Percentiles rank a stretch among this genome's conserved stretches.
Evolutionary conservation across 2,113 vertebrate genomes (phyloP).

Genomic region (Agapornis roseicollis): DNA sequence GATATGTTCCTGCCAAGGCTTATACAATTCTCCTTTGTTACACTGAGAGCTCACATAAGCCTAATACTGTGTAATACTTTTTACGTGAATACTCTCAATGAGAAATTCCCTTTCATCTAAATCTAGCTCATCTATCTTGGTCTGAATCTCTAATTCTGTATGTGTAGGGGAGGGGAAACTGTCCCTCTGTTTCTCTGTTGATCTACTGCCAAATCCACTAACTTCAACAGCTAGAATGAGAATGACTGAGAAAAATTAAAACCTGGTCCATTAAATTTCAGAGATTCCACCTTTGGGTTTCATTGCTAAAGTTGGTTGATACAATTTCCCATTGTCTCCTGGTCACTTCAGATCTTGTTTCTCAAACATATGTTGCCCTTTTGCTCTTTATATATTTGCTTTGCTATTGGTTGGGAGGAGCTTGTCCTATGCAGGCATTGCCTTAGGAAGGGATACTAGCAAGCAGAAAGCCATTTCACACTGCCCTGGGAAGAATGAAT

Average conservation of each 20-base stretch:
- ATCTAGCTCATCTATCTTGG: constrained; percentile 12
- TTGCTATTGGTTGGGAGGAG: neutral
- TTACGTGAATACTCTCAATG: neutral
- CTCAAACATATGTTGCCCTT: neutral
- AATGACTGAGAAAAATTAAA: neutral
- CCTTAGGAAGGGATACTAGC: neutral
- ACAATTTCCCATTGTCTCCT: neutral
- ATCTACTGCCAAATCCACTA: constrained; percentile 5
- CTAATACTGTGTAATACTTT: neutral
- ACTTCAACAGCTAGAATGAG: neutral
- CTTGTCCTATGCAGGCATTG: constrained; percentile 16
- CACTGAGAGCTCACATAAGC: neutral
- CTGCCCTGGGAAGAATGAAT: neutral
- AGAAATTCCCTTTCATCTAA: constrained; percentile 43
- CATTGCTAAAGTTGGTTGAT: neutral
- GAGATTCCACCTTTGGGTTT: neutral
- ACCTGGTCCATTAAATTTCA: neutral
- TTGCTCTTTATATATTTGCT: constrained; percentile 14
- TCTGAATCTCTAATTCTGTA: neutral
- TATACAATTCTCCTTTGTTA: constrained; percentile 23
- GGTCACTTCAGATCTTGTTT: constrained; percentile 3
- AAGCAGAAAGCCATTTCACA: neutral
- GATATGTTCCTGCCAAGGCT: neutral
- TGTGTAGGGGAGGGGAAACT: neutral
- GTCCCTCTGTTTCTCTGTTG: constrained; percentile 12